Base-by-base conservation (phyloP, 2,888 invertebrate species). In the Phaedon cochleariae region DNA sequence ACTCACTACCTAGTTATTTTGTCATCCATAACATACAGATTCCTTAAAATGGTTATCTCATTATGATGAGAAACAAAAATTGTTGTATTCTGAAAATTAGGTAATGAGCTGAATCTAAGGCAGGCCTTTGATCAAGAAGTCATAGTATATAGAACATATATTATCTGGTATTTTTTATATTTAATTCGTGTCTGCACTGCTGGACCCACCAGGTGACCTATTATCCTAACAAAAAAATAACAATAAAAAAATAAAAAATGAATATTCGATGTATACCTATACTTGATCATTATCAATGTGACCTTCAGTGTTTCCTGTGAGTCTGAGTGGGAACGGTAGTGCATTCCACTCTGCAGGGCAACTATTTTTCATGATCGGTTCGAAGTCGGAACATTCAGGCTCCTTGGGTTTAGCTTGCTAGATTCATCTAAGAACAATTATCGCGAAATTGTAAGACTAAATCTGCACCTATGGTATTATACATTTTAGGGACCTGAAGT, bases 131-230 rank as follows among this genome's bases (percentile, higher is more conserved):
- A 57, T 37, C 57, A 45, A 57, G 45, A 46, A 81, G 80, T 79
- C 79, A 77, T 74, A 75, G 67, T 78, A 76, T 78, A 77, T 66
- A 66, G 77, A 77, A 75, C 74, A 73, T 77, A 75, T 78, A 77
- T 74, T 73, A 67, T 71, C 77, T 74, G 77, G 73, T 75, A 73
- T 72, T 73, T 69, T 68, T 67, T 64, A 72, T 74, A 74, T 69
- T 75, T 74, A 59, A 59, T 58, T 62, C 41, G 62, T 45, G 49
- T 31, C 29, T 31, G 22, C 55, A 55, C 51, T 46, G 54, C 62
- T 51, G 37, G 31, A 31, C 45, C 18, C 26, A 18, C 51, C 53
- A 41, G 41, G 15, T 54, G 29, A 17, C 29, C 18, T 18, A 17
- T 18, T 20, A 9, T 20, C 21, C 4, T 20, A 21, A n/a, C n/a